Percentiles rank a stretch among this genome's conserved stretches.
Conservation (phyloP, 92 coral and sea anemone species). For the Blastomussa wellsi region DNA sequence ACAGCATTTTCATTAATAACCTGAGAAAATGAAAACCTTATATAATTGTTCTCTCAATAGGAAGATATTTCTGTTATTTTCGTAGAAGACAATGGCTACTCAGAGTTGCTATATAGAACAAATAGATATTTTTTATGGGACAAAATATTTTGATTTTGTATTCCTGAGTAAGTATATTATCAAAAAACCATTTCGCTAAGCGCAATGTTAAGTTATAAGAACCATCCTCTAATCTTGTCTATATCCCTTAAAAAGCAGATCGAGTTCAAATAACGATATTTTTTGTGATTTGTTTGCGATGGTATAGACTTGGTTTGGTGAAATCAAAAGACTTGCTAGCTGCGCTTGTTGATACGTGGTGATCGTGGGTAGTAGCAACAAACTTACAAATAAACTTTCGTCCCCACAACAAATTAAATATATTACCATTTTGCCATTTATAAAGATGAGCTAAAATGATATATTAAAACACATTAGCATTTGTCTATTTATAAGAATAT, state of each 20-base stretch:
- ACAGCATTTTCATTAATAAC: conserved; percentile 16
- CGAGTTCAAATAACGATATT: too few species aligned
- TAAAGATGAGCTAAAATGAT: neutral
- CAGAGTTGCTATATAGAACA: neutral
- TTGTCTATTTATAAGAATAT: neutral
- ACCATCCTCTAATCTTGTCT: neutral
- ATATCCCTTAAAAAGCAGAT: too few species aligned
- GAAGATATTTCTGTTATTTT: neutral
- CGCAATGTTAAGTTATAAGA: neutral
- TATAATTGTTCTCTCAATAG: neutral
- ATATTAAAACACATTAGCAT: conserved; percentile 3
- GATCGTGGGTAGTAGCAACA: too few species aligned
- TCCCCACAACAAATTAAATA: neutral
- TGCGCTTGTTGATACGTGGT: too few species aligned
- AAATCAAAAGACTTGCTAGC: neutral
- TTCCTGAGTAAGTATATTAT: neutral
- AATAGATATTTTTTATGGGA: too few species aligned
- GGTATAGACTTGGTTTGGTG: neutral
- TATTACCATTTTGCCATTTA: neutral
- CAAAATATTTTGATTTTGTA: neutral
- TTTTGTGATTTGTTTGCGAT: too few species aligned
- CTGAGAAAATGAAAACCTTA: neutral
- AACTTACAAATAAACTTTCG: neutral
- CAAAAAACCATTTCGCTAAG: neutral
- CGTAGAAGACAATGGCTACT: conserved; percentile 1